Base-by-base conservation (phyloP, 2,797 vertebrate species). In the Poliocrania exsul region DNA sequence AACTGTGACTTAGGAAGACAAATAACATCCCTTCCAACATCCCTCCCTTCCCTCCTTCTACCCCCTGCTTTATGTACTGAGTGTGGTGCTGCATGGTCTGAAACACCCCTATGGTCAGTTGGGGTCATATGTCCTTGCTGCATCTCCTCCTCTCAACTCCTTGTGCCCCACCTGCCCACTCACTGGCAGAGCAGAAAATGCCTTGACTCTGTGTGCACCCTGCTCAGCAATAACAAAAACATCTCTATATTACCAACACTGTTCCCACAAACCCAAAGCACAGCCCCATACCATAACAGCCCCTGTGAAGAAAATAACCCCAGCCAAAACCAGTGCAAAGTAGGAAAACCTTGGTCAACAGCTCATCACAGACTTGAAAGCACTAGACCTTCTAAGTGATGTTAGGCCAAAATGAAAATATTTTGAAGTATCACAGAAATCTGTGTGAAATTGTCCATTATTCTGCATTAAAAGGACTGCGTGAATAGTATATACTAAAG, bases 11-110 rank as follows among this genome's bases (percentile, higher is more conserved):
- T 35, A 21, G 31, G 40, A 47, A 28, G 15, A 26, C 33, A 73
- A 21, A 14, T 3, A 24, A 12, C 16, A 38, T 53, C 40, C 31
- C 11, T 31, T 6, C 13, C 38, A 40, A 9, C 12, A 46, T 40
- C n/a, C 8, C 47, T 54, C 14, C 31, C 46, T 66, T 53, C 16
- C 44, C 56, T 31, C n/a, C 72, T 9, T 29, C 33, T 5, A 4
- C 5, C 14, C 14, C 6, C 25, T 26, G 20, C 21, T 35, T 31
- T 19, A 9, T 7, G 23, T 1, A 35, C 25, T 9, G 17, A 73
- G 4, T 8, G 6, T 11, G 4, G 11, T 38, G 21, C 8, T 7
- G 3, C 1, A 11, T 14, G 20, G 10, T 40, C 4, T 11, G 47
- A 14, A 60, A 35, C 8, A 66, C 2, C 33, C 33, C 33, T 73